Evolutionary conservation across 2,888 invertebrate genomes (phyloP), one percentile per base, ranked within the genome.

Genomic region (Eupithecia pulchellata): DNA sequence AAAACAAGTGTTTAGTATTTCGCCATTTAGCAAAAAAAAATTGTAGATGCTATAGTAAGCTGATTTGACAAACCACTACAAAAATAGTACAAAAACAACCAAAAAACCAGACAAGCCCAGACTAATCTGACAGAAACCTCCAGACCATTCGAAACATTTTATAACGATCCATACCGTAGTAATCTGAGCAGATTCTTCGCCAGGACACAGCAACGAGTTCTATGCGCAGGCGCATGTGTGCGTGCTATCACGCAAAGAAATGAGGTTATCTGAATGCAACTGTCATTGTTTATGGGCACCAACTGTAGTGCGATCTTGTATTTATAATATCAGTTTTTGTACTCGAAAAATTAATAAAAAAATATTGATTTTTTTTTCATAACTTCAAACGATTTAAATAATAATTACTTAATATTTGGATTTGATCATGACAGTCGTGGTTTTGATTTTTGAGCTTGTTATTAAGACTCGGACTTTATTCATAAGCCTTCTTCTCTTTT

Each of bases 231-330:
- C 63, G 42, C 65, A 58, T 73, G 69, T 69, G 78, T 72, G 80
- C 77, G 75, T 76, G 76, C 86, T 89, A 91, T 91, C 89, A 83
- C 84, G 84, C 88, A 94, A 94, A 94, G 92, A 93, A 94, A 93
- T 93, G 93, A 92, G 93, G 93, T 93, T 94, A 94, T 94, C 93
- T 93, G 86, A 86, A 89, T 88, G 89, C 89, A 86, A 78, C 83
- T 90, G 91, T 93, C 92, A 91, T 90, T 92, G 92, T 91, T 86
- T 91, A 52, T 52, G 25, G 25, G 11, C 25, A 52, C 25, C 25
- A 52, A 52, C 87, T 89, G 88, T 84, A 82, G 83, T 57, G 84
- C 83, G 83, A 83, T 82, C 79, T 77, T 76, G 66, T 63, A 58
- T 68, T 69, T 25, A 52, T 25, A 4, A 52, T 13, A 25, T 25